Evolutionary conservation across 2,113 vertebrate genomes (phyloP).

Genomic region (Brachypodius melanocephalos): DNA sequence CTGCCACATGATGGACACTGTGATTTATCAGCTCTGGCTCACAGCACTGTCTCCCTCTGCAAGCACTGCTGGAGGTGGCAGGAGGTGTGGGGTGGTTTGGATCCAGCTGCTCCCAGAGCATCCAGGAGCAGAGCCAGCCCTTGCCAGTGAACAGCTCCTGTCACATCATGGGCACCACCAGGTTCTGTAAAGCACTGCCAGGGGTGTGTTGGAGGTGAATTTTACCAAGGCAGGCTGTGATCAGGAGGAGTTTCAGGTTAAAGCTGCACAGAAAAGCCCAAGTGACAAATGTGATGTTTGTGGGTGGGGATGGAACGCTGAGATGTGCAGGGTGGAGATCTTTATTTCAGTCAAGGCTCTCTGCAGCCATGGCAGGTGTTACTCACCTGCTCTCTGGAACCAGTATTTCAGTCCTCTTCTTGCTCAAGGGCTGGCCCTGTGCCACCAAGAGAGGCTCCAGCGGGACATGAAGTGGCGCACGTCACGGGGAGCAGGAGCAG

Average conservation of each 20-base stretch:
- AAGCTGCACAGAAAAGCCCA: not conserved
- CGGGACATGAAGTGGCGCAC: not conserved
- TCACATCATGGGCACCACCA: not conserved
- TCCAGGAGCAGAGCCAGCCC: not conserved
- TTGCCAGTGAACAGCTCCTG: fast-evolving
- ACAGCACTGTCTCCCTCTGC: fast-evolving
- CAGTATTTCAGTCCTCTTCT: not conserved
- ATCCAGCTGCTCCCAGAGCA: not conserved
- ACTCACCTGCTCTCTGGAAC: not conserved
- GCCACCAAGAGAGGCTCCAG: not conserved
- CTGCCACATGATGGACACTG: fast-evolving
- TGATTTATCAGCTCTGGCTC: not conserved
- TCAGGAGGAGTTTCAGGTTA: not conserved
- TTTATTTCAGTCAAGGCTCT: not conserved
- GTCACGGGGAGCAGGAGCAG: fast-evolving
- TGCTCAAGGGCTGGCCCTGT: not conserved
- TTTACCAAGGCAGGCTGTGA: not conserved
- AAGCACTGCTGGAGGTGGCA: not conserved
- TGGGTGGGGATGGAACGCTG: not conserved
- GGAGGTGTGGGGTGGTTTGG: not conserved
- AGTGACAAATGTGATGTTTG: not conserved
- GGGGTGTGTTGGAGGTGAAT: not conserved
- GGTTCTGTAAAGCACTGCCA: not conserved
- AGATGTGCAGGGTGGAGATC: not conserved
- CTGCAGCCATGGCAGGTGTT: not conserved